Conservation (phyloP, 2,113 vertebrate genomes). For the Fregata magnificens region DNA sequence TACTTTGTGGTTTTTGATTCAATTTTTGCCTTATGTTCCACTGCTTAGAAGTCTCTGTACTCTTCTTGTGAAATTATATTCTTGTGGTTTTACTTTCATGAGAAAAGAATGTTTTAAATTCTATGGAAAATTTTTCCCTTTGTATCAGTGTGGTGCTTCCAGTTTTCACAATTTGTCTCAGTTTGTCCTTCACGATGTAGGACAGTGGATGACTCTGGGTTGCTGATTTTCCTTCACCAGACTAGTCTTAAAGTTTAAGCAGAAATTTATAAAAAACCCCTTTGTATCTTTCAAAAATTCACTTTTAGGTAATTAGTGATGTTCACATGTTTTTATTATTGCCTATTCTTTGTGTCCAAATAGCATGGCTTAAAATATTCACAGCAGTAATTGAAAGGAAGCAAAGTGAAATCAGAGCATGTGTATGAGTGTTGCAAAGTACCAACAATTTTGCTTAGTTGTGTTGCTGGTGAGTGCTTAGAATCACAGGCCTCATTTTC, state of each 20-base stretch:
- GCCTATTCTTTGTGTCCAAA: background rate
- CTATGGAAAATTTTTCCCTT: accelerated
- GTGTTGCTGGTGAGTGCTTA: background rate
- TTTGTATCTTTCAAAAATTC: background rate
- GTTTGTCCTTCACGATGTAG: background rate
- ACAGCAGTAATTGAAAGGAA: background rate
- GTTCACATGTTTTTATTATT: background rate
- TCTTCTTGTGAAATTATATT: background rate
- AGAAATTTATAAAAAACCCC: background rate
- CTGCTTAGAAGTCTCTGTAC: background rate
- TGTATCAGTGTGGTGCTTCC: background rate
- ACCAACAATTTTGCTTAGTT: background rate
- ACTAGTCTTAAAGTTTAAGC: background rate
- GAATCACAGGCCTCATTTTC: background rate
- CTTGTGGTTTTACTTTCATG: background rate
- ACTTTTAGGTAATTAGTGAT: background rate
- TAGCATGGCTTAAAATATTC: background rate
- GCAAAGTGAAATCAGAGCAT: accelerated
- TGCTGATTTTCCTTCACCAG: background rate
- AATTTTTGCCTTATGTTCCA: background rate
- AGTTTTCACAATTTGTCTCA: background rate
- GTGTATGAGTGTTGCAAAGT: background rate
- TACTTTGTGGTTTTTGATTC: background rate
- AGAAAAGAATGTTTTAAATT: background rate
- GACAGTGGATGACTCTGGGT: background rate